Conservation (phyloP, 2,113 vertebrate genomes). For the Marmota monax region DNA sequence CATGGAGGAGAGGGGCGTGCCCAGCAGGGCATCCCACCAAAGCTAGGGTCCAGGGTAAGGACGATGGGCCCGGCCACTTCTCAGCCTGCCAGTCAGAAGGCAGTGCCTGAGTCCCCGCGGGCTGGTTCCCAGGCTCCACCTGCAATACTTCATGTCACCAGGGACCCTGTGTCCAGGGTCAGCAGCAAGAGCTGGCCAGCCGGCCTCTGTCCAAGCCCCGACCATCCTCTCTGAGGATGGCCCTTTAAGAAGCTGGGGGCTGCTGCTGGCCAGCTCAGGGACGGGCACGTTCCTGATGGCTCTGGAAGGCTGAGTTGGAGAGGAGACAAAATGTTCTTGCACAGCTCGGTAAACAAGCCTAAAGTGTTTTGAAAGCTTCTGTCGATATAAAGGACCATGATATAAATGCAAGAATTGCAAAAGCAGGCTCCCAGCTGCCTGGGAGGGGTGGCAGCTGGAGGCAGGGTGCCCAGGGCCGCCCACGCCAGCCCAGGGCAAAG, state of each 20-base stretch:
- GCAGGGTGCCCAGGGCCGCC: background rate
- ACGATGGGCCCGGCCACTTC: accelerated
- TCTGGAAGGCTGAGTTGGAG: slow-evolving; percentile 81
- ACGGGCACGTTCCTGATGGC: background rate
- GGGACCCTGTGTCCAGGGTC: accelerated
- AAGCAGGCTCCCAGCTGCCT: slow-evolving; percentile 78
- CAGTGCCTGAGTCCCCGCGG: background rate
- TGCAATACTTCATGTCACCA: accelerated
- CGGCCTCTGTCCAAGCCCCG: background rate
- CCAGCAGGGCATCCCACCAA: too few species aligned
- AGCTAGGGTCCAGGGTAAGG: accelerated
- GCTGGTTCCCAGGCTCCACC: background rate
- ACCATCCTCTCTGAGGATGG: background rate
- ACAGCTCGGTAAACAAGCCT: slow-evolving; percentile 85
- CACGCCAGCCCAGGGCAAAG: background rate
- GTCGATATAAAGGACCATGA: slow-evolving; percentile 79
- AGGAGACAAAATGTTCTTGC: slow-evolving; percentile 86
- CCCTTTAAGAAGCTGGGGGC: slow-evolving; percentile 63
- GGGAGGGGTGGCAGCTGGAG: background rate
- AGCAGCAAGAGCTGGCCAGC: background rate
- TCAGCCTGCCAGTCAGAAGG: accelerated
- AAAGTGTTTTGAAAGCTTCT: slow-evolving; percentile 86
- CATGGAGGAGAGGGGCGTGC: background rate
- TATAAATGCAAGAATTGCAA: slow-evolving; percentile 77
- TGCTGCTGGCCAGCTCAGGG: background rate